Conservation (phyloP, 1,140 invertebrate species). For the Nasonia giraulti region DNA sequence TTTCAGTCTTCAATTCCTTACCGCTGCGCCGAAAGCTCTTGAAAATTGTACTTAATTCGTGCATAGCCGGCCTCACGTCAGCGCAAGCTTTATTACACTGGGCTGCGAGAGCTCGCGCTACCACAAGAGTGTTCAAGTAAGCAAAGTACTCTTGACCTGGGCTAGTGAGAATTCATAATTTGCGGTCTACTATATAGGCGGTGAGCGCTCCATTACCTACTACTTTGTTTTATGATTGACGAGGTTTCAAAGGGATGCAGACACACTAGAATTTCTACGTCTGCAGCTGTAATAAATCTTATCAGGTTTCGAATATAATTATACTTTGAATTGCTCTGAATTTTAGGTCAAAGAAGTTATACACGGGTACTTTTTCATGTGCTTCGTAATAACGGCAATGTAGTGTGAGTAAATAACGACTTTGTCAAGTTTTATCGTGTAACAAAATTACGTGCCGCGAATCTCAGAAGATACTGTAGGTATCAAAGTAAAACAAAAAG, state of each 20-base stretch:
- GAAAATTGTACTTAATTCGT: slow-evolving; percentile 42
- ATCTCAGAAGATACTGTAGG: too few relatives aligned
- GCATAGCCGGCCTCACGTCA: background rate
- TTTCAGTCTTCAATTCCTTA: background rate
- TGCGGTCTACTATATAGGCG: background rate
- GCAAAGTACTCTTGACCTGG: background rate
- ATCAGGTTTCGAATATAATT: slow-evolving; percentile 4
- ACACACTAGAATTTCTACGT: background rate
- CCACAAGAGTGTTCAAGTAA: background rate
- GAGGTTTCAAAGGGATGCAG: background rate
- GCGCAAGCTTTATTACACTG: too few relatives aligned
- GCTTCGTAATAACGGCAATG: too few relatives aligned
- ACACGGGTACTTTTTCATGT: too few relatives aligned
- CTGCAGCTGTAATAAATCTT: background rate
- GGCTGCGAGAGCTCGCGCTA: too few relatives aligned
- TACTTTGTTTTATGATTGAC: background rate
- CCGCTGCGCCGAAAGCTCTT: background rate
- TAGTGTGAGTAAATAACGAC: too few relatives aligned
- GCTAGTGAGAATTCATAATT: background rate
- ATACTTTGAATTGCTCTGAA: background rate
- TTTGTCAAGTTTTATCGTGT: too few relatives aligned
- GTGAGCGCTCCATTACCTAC: background rate
- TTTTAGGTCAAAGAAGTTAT: too few relatives aligned
- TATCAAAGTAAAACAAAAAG: too few relatives aligned
- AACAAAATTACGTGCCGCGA: too few relatives aligned